Conservation (phyloP, 2,888 invertebrate genomes). For the Acanthosepion lycidas region DNA sequence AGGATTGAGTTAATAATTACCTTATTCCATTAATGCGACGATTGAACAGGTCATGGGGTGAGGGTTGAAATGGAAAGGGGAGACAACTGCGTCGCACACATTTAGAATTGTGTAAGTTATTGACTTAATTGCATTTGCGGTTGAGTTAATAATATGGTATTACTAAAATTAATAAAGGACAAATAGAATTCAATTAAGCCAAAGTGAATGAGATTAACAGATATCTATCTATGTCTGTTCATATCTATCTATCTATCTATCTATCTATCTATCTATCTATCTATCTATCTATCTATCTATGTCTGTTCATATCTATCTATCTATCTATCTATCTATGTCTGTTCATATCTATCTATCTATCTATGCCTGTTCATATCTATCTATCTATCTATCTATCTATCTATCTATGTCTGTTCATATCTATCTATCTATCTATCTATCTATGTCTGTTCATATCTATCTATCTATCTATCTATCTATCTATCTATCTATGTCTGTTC, state of each 20-base stretch:
- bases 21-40: neutral
- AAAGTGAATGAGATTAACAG: neutral
- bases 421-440: no score
- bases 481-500: no score
- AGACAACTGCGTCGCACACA: neutral
- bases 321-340: no score
- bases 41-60: neutral
- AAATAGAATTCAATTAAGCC: neutral
- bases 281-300: no score
- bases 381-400: no score
- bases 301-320: no score
- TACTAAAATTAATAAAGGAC: neutral
- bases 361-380: no score
- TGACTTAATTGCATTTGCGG: neutral
- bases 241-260: no score
- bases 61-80: neutral
- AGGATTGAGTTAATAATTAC: neutral
- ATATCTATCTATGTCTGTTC: neutral
- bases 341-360: no score
- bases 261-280: neutral
- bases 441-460: no score
- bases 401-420: no score
- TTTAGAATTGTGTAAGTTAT: neutral
- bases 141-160: neutral
- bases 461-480: no score